phyloP scores from a whole-genome alignment of 1,140 invertebrate species.

The Eumaeus atala region DNA sequence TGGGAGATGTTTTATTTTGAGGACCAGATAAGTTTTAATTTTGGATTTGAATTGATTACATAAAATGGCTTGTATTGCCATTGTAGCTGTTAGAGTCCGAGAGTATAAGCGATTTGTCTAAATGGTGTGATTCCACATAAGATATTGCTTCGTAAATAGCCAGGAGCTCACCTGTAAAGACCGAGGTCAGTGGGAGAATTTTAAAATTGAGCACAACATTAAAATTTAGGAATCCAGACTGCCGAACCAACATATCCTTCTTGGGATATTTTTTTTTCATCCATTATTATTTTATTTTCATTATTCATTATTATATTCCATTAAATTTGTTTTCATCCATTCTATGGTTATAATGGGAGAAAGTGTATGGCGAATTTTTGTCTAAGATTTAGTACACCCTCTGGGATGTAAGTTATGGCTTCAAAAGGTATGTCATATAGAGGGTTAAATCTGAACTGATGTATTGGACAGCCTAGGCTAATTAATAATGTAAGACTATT shows the following conservation, averaged over 20 bases:
- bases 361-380: neutral
- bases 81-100: neutral
- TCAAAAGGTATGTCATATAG: neutral
- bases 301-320: too few species aligned
- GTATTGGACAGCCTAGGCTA: neutral
- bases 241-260: neutral
- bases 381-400: neutral
- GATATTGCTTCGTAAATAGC: neutral
- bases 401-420: neutral
- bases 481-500: neutral
- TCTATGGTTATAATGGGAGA: neutral
- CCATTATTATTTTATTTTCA: too few species aligned
- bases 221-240: constrained; percentile 1
- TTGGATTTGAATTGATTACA: neutral
- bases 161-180: neutral
- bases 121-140: neutral
- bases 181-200: neutral
- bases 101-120: neutral
- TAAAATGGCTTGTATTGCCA: neutral
- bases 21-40: too few species aligned
- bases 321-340: neutral
- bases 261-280: neutral
- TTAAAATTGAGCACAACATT: neutral
- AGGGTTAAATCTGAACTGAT: neutral
- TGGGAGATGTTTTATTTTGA: too few species aligned